A percentile compares a stretch with the other conserved stretches of the same genome.
Conservation (phyloP, 2,888 invertebrate genomes). For the Drosophila paracracens region DNA sequence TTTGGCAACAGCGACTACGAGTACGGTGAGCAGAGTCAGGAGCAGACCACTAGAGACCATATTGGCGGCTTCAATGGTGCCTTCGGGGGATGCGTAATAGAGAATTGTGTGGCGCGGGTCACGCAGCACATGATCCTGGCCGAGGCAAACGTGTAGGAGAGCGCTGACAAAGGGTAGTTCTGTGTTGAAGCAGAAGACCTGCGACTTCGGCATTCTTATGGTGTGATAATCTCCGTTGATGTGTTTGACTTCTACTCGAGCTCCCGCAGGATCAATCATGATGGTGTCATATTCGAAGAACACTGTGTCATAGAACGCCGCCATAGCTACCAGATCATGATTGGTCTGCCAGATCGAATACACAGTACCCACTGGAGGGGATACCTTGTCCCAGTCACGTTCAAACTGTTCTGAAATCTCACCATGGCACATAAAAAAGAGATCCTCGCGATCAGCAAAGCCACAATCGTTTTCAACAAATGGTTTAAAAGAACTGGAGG, state of each 20-base stretch:
- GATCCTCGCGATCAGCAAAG: slow-evolving; percentile 5
- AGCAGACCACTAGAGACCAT: background rate
- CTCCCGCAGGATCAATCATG: slow-evolving; percentile 2
- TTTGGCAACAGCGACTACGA: background rate
- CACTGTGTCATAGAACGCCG: background rate
- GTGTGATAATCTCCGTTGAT: background rate
- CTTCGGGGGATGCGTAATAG: background rate
- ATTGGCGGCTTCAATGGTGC: background rate
- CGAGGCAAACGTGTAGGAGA: background rate
- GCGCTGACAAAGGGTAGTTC: slow-evolving; percentile 4
- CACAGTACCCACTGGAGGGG: background rate
- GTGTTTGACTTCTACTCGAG: background rate
- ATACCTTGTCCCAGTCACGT: background rate
- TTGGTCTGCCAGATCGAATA: slow-evolving; percentile 5
- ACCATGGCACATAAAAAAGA: background rate
- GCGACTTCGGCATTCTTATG: background rate
- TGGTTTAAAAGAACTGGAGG: background rate
- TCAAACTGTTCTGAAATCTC: background rate
- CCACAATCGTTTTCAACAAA: slow-evolving; percentile 5
- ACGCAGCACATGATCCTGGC: background rate
- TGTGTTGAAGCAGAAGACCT: slow-evolving; percentile 4
- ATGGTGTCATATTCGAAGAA: background rate
- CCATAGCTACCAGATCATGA: background rate
- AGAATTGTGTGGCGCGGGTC: background rate
- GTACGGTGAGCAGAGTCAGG: background rate